Conservation (phyloP, 92 coral and sea anemone genomes). For the Phenganax marumi region DNA sequence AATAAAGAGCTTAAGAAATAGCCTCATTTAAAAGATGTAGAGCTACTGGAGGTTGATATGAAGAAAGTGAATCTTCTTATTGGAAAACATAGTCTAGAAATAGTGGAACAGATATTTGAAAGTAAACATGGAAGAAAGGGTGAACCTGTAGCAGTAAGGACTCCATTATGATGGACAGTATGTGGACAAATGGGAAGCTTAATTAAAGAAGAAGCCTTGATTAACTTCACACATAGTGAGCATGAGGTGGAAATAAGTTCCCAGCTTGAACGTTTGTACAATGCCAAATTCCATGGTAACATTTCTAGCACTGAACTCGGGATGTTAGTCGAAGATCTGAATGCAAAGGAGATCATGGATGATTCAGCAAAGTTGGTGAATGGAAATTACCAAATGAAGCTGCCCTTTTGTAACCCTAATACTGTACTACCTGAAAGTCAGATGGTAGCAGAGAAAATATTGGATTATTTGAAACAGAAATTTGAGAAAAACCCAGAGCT, state of each 20-base stretch:
- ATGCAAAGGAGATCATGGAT: slow-evolving; percentile 35
- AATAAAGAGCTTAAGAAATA: slow-evolving; percentile 59
- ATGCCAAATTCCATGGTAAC: slow-evolving; percentile 52
- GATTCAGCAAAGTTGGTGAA: slow-evolving; percentile 43
- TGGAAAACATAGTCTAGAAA: slow-evolving; percentile 62
- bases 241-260: slow-evolving; percentile 41
- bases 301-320: background rate
- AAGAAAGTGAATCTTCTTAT: slow-evolving; percentile 56
- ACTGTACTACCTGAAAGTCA: slow-evolving; percentile 40
- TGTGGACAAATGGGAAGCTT: slow-evolving; percentile 52
- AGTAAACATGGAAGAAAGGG: slow-evolving; percentile 56
- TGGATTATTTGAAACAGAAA: slow-evolving; percentile 37
- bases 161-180: slow-evolving; percentile 72
- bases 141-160: slow-evolving; percentile 61
- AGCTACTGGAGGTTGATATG: slow-evolving; percentile 52
- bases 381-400: slow-evolving; percentile 56
- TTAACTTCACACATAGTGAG: slow-evolving; percentile 37
- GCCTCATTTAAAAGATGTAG: slow-evolving; percentile 62
- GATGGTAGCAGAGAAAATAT: slow-evolving; percentile 32
- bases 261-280: slow-evolving; percentile 60
- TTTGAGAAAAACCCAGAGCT: slow-evolving; percentile 29
- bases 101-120: slow-evolving; percentile 53
- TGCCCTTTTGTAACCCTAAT: slow-evolving; percentile 39
- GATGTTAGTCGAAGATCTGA: slow-evolving; percentile 60
- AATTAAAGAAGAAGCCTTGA: slow-evolving; percentile 11